Evolutionary conservation across 1,140 invertebrate species (phyloP), one percentile per base, ranked within the genome.

Genomic region (Campoletis sonorensis): DNA sequence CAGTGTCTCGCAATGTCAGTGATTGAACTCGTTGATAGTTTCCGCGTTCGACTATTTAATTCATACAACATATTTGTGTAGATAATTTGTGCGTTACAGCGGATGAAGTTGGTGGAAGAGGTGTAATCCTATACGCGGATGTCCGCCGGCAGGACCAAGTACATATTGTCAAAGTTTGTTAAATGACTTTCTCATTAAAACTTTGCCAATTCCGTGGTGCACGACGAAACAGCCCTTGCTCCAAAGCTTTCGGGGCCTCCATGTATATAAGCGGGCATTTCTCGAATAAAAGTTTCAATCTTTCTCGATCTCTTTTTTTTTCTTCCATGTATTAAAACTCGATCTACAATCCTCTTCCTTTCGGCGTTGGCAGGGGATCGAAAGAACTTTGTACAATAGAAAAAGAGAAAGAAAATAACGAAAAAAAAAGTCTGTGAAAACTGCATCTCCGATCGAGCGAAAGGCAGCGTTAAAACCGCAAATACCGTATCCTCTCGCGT

Each of bases 181-280:
- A 85, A 86, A 86, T 86, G 83, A 82, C 84, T 84, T 86, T 87
- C 84, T 86, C 85, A 86, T 87, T 86, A 87, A 86, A 86, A 87
- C 85, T 86, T 86, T 86, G 81, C 82, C 86, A 86, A 87, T 87
- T 86, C 83, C 82, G 78, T 82, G 81, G n/a, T 26, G 18, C 51
- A 67, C 67, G 27, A 70, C 30, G 67, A 70, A 70, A 70, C 15
- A 21, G 67, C 13, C 67, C 21, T 33, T 70, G 67, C 30, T 30
- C 30, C 11, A 33, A 70, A 70, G 67, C 67, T 18, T 33, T 70
- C 10, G 30, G 30, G 30, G 30, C 27, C 13, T 27, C n/a, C 18
- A 8, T 67, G 30, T 70, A 70, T 70, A 70, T 70, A 70, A 18
- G n/a, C n/a, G 30, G 67, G 33, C 30, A 70, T 70, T 70, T 4